Base-by-base conservation (phyloP, 1,140 invertebrate genomes). In the Meloidogyne exigua region DNA sequence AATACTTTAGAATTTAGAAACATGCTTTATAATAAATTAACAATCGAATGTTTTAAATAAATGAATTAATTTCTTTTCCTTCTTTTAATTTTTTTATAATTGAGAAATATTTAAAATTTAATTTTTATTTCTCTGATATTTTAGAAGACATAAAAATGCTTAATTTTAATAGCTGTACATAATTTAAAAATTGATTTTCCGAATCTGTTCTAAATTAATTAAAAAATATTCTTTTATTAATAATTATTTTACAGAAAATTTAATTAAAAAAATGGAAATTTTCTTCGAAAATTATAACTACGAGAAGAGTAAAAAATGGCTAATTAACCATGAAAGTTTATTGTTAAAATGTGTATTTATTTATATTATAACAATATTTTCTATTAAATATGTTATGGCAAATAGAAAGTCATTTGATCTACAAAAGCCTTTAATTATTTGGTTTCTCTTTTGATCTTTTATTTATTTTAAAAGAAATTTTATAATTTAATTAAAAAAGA, bases 301-400 rank as follows among this genome's bases (percentile, higher is more conserved):
- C 44, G 74, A 62, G 15, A 28, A 44, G 12, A 32, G 82, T 4
- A 82, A 83, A 39, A 73, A 77, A 75, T 78, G 81, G 81, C 71
- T 82, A 28, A 65, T 79, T 7, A 80, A 81, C 1, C 42, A 74
- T 32, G 82, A 83, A 44, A 36, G 63, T 15, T 83, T 83, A 66
- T 75, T 83, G 21, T 36, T 83, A 21, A 83, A 84, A 74, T 67
- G 67, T 9, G 81, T 84, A 68, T 93, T 92, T 75, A 89, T 94
- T 78, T 98, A 99, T 86, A 93, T 98, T 91, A 90, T 95, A 26
- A 89, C 82, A 12, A 83, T 83, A 64, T 83, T 78, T 32, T 32
- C 80, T 13, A 84, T 83, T 28, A 83, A 83, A 71, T 79, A 63
- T 26, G 9, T 83, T 23, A 78, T 79, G 77, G 13, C n/a, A 25